Evolutionary conservation across 2,113 vertebrate species (phyloP).

Genomic region (Anthoscopus minutus): DNA sequence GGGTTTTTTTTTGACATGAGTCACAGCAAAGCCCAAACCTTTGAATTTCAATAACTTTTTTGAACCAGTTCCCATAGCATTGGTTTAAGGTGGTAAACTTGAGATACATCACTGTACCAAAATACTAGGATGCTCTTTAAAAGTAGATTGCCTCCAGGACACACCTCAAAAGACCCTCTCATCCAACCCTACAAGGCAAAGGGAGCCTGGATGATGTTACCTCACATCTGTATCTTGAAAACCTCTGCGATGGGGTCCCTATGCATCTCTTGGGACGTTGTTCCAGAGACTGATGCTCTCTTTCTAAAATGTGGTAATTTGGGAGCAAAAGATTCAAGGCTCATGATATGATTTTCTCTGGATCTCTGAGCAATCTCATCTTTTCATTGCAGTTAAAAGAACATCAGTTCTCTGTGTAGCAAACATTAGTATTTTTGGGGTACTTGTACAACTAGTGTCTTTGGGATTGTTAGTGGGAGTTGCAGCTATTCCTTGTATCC

Average conservation of each 20-base stretch:
- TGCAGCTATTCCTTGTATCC: not conserved
- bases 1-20: not conserved
- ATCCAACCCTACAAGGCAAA: not conserved
- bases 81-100: not conserved
- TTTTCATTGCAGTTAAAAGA: not conserved
- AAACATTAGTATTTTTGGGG: not conserved
- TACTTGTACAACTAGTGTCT: not conserved
- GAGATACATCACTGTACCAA: not conserved
- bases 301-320: not conserved
- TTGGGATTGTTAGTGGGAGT: not conserved
- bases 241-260: not conserved
- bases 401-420: not conserved
- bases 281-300: not conserved
- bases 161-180: not conserved
- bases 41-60: not conserved
- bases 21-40: not conserved
- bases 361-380: not conserved
- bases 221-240: not conserved
- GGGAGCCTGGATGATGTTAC: not conserved
- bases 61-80: not conserved
- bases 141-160: not conserved
- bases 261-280: accelerated
- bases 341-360: not conserved
- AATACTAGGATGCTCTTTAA: not conserved
- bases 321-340: not conserved